phyloP scores from a whole-genome alignment of 2,113 vertebrate species.

The Salvelinus sp. region DNA sequence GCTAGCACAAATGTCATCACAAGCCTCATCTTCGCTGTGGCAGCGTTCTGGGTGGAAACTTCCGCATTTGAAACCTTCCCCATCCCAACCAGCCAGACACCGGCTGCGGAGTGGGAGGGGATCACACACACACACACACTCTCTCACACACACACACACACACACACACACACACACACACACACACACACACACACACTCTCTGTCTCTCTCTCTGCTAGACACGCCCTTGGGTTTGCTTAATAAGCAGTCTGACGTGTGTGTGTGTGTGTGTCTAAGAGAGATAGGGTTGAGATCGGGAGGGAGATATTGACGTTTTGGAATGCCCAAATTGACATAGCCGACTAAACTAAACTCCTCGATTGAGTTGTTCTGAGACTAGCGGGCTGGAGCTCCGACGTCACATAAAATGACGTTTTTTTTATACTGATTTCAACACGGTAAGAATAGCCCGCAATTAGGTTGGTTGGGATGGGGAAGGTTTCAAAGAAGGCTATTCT shows the following conservation, averaged over 20 bases:
- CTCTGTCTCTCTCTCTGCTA: constrained; percentile 28
- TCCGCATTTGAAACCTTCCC: constrained; percentile 85
- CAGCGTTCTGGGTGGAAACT: constrained; percentile 76
- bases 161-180: constrained; percentile 26
- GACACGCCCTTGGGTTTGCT: constrained; percentile 3
- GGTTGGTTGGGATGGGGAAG: no score
- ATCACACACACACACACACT: constrained; percentile 19
- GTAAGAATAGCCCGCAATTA: no score
- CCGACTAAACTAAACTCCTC: no score
- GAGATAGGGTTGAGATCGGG: neutral
- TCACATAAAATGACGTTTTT: no score
- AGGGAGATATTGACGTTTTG: no score
- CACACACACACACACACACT: no score
- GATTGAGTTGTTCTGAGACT: no score
- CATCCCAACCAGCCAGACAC: constrained; percentile 4
- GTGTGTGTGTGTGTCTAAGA: no score
- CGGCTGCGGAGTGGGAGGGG: constrained; percentile 7
- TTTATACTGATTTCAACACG: no score
- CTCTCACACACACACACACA: neutral
- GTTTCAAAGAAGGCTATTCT: no score
- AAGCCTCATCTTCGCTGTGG: constrained; percentile 49
- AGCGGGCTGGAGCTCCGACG: no score
- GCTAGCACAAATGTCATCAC: constrained; percentile 50
- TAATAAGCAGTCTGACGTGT: constrained; percentile 5
- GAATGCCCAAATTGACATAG: no score